These are phyloP conservation scores for Clupea harengus DNA, from an alignment of 2,113 vertebrate species.

Conservation along the genomic window DNA sequence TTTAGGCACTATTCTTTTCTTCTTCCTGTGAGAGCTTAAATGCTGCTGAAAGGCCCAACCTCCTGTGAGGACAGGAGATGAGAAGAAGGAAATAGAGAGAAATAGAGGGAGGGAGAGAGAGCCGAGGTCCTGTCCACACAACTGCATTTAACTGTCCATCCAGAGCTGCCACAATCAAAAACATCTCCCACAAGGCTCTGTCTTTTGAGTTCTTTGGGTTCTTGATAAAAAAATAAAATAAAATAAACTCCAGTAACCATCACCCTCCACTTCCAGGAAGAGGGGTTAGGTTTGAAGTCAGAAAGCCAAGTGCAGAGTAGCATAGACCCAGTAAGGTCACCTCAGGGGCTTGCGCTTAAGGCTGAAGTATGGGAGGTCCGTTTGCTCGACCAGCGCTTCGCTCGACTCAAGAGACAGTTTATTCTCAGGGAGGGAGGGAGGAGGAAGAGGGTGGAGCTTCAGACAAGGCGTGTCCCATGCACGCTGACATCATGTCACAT, in stretches of 20 bases:
- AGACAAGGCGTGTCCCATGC: background rate
- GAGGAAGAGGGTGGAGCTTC: background rate
- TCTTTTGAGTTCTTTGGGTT: background rate
- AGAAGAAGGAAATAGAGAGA: background rate
- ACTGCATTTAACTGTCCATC: slow-evolving; percentile 1
- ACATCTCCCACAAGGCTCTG: slow-evolving; percentile 33
- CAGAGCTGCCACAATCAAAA: slow-evolving; percentile 15
- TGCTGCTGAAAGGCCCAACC: background rate
- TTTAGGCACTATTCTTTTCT: background rate
- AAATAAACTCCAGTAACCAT: slow-evolving; percentile 1
- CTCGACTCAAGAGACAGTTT: slow-evolving; percentile 12
- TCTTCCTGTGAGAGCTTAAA: background rate
- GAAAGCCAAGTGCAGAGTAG: slow-evolving; percentile 9
- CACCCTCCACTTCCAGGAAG: slow-evolving; percentile 6
- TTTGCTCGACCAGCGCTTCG: background rate
- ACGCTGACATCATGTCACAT: background rate
- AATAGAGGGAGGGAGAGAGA: slow-evolving; percentile 18
- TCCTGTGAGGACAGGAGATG: background rate
- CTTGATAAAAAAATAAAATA: background rate
- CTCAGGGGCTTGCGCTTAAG: background rate
- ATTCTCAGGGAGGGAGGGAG: background rate
- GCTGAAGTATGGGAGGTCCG: background rate
- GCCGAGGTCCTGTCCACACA: background rate
- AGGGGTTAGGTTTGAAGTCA: background rate
- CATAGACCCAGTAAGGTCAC: slow-evolving; percentile 32